These are phyloP conservation scores for Gryon sp. DNA, from an alignment of 1,140 invertebrate species.

Conservation along the genomic window DNA sequence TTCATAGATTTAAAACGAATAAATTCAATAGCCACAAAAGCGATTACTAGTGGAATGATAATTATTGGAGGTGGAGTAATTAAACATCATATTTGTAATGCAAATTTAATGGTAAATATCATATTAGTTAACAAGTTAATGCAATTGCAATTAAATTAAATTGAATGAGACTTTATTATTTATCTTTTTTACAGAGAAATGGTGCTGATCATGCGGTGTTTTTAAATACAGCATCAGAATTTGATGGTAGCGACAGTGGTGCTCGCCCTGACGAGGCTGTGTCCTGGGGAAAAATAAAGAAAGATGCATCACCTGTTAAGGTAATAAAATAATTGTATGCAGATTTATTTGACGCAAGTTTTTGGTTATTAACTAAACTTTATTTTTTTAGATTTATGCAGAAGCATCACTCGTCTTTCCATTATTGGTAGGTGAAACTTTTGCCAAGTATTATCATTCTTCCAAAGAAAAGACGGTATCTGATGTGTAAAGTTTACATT, in stretches of 20 bases:
- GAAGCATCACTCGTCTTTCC: conserved; percentile 98
- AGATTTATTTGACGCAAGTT: background rate
- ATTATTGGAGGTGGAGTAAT: conserved; percentile 97
- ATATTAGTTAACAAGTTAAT: background rate
- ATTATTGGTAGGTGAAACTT: conserved; percentile 96
- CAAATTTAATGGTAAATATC: conserved; percentile 92
- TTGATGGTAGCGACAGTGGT: conserved; percentile 99
- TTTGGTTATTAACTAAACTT: conserved; percentile 1
- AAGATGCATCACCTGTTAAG: conserved; percentile 94
- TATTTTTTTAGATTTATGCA: conserved; percentile 86
- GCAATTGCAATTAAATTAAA: background rate
- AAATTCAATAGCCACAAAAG: conserved; percentile 97
- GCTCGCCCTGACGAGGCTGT: conserved; percentile 98
- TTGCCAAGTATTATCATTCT: conserved; percentile 84
- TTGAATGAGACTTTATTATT: too few species aligned
- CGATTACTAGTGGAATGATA: conserved; percentile 96
- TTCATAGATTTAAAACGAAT: conserved; percentile 89
- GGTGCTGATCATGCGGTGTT: conserved; percentile 98
- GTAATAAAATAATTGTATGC: conserved; percentile 60
- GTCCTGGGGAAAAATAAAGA: conserved; percentile 88
- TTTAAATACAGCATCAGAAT: conserved; percentile 98
- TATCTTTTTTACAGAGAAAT: conserved; percentile 86
- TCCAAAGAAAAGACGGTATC: conserved; percentile 64
- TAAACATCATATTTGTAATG: conserved; percentile 99
- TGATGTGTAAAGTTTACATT: conserved; percentile 65